These are phyloP conservation scores for Heliopora coerulea DNA, from an alignment of 92 coral and sea anemone species.

Conservation along the genomic window DNA sequence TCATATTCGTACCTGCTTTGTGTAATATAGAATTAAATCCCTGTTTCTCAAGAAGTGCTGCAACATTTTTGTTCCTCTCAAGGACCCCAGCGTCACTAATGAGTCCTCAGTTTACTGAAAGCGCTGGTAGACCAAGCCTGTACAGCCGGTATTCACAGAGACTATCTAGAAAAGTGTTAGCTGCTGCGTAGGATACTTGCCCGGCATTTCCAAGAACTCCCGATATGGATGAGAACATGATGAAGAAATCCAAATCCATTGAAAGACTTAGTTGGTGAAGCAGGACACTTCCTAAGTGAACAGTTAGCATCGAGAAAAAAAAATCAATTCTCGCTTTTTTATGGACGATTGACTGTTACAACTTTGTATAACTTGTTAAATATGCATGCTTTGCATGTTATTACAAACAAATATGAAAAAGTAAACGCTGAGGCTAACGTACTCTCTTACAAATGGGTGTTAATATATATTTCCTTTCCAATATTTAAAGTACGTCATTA, in stretches of 20 bases:
- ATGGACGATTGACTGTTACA: not conserved
- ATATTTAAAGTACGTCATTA: too few species aligned
- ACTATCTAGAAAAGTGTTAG: conserved; percentile 60
- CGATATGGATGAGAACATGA: conserved; percentile 66
- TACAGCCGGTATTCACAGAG: conserved; percentile 59
- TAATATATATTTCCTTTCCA: too few species aligned
- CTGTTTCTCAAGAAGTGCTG: conserved; percentile 44
- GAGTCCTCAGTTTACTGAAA: conserved; percentile 66
- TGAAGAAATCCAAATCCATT: conserved; percentile 67
- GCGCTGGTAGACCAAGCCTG: conserved; percentile 57
- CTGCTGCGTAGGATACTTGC: conserved; percentile 65
- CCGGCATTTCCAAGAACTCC: conserved; percentile 63
- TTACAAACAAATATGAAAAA: too few species aligned
- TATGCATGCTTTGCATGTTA: too few species aligned
- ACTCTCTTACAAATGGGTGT: too few species aligned
- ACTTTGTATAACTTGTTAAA: not conserved
- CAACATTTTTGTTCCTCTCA: conserved; percentile 44
- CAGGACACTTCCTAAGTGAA: conserved; percentile 43
- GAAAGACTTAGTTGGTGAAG: conserved; percentile 59
- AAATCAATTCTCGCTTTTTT: not conserved
- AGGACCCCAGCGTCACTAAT: conserved; percentile 61
- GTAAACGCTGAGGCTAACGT: too few species aligned
- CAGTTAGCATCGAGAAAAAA: too few species aligned
- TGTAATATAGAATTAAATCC: conserved; percentile 52
- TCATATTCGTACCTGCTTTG: conserved; percentile 50